A percentile compares a stretch with the other conserved stretches of the same genome.
These are phyloP conservation scores for Tetragonula carbonaria DNA, from an alignment of 2,888 invertebrate genomes.

Conservation along the genomic window DNA sequence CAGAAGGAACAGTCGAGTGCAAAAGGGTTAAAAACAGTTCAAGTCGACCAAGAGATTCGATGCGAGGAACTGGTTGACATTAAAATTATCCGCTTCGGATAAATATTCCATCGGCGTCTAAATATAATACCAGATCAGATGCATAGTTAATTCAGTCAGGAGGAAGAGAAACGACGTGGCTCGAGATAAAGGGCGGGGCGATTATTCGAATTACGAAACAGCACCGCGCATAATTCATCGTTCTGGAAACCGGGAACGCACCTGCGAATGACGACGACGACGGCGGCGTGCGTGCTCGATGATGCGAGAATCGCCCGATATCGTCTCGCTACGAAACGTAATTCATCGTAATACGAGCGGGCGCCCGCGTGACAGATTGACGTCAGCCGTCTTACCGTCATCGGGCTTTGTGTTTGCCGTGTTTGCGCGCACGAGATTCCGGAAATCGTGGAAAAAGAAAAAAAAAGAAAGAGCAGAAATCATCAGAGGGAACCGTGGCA, in stretches of 20 bases:
- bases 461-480: background rate
- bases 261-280: conserved; percentile 51
- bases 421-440: conserved; percentile 19
- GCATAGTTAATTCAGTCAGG: too few species aligned
- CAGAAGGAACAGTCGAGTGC: too few species aligned
- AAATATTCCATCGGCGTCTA: background rate
- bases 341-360: conserved; percentile 47
- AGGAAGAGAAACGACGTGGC: background rate
- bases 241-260: conserved; percentile 42
- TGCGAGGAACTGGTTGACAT: background rate
- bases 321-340: conserved; percentile 37
- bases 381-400: conserved; percentile 46
- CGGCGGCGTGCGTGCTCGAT: conserved; percentile 43
- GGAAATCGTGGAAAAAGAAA: background rate
- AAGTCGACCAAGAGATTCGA: background rate
- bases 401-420: background rate
- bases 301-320: conserved; percentile 27
- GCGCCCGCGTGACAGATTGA: conserved; percentile 53
- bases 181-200: background rate
- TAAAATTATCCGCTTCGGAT: background rate
- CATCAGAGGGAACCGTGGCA: background rate
- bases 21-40: too few species aligned
- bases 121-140: background rate
- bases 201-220: conserved; percentile 41
- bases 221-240: conserved; percentile 51